phyloP scores from a whole-genome alignment of 1,140 invertebrate species.

The Ips typographus region DNA sequence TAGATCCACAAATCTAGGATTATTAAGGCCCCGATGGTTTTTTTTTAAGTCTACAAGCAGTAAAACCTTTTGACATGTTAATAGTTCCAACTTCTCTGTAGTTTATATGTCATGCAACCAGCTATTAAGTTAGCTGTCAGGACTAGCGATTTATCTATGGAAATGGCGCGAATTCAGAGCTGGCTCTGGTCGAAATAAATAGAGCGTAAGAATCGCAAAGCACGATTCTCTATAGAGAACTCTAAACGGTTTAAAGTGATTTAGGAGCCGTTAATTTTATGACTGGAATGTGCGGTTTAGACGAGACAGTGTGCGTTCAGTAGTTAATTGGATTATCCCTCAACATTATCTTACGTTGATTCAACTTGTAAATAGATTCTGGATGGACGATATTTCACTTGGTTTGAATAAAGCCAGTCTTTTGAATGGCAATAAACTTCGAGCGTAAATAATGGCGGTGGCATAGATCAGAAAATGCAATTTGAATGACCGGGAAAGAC shows the following conservation, averaged over 20 bases:
- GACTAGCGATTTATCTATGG: not conserved
- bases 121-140: slow-evolving; percentile 14
- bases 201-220: slow-evolving; percentile 12
- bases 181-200: slow-evolving; percentile 10
- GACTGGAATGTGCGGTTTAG: slow-evolving; percentile 1
- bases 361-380: too few relatives aligned
- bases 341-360: not conserved
- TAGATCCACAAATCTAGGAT: too few relatives aligned
- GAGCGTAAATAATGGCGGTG: not conserved
- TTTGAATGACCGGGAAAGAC: not conserved
- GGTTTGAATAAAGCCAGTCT: too few relatives aligned
- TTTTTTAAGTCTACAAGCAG: too few relatives aligned
- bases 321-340: not conserved
- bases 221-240: slow-evolving; percentile 9
- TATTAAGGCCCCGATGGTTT: too few relatives aligned
- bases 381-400: too few relatives aligned
- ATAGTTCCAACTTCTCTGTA: too few relatives aligned
- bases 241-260: slow-evolving; percentile 8
- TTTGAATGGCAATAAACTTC: not conserved
- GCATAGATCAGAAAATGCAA: slow-evolving; percentile 7
- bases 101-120: not conserved
- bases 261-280: slow-evolving; percentile 10
- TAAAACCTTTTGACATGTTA: too few relatives aligned
- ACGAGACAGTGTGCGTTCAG: not conserved
- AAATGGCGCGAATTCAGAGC: slow-evolving; percentile 1